Evolutionary conservation across 2,888 invertebrate genomes (phyloP).

Genomic region (Diarsia rubi): DNA sequence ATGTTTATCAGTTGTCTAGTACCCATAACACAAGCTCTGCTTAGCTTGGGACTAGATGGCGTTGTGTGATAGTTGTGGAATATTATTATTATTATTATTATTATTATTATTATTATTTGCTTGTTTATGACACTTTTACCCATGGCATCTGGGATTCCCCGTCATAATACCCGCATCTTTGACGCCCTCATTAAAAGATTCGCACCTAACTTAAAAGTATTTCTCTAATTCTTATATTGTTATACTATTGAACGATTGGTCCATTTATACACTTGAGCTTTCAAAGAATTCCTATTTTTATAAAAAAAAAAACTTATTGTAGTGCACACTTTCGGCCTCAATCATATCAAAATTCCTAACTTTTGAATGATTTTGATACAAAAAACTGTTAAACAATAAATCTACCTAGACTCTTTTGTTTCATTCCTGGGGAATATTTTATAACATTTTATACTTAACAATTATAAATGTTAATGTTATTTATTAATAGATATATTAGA

Average conservation of each 20-base stretch:
- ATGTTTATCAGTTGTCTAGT: too few species aligned
- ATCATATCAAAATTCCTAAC: constrained; percentile 85
- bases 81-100: too few species aligned
- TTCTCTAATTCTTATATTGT: constrained; percentile 68
- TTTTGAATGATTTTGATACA: constrained; percentile 74
- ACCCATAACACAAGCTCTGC: too few species aligned
- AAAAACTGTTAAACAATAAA: constrained; percentile 68
- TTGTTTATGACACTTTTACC: constrained; percentile 19
- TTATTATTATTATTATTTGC: too few species aligned
- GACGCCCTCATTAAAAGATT: constrained; percentile 46
- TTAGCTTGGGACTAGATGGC: too few species aligned
- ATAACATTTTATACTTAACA: constrained; percentile 70
- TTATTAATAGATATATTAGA: constrained; percentile 76
- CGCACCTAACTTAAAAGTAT: constrained; percentile 61
- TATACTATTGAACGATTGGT: constrained; percentile 80
- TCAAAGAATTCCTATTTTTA: constrained; percentile 88
- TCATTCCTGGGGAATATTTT: constrained; percentile 78
- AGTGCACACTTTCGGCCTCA: constrained; percentile 81
- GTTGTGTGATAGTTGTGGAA: too few species aligned
- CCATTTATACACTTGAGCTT: constrained; percentile 89
- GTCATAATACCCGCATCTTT: constrained; percentile 6
- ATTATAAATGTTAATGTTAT: constrained; percentile 79
- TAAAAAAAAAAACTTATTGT: constrained; percentile 86
- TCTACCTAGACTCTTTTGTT: constrained; percentile 73
- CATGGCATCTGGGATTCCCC: constrained; percentile 27